A percentile compares a stretch with the other conserved stretches of the same genome.
These are phyloP conservation scores for Hirtodrosophila cameraria DNA, from an alignment of 2,888 invertebrate genomes.

Conservation along the genomic window DNA sequence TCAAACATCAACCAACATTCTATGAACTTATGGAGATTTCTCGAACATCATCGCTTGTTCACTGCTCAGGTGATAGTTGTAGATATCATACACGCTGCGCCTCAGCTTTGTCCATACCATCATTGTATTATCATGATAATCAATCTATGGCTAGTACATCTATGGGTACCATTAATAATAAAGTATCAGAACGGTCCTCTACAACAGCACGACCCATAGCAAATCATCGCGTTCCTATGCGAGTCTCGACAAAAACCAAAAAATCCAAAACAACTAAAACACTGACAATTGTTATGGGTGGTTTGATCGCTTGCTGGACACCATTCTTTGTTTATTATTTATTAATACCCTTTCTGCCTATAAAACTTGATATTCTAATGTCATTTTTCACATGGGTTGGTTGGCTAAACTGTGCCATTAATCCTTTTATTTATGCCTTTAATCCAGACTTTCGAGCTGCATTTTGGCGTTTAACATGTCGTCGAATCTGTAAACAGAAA, in stretches of 20 bases:
- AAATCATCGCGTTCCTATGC: conserved; percentile 81
- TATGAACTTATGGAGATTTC: conserved; percentile 82
- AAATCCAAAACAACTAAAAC: conserved; percentile 96
- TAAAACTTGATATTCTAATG: conserved; percentile 88
- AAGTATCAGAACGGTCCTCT: conserved; percentile 23
- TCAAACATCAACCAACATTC: conserved; percentile 78
- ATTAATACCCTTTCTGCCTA: conserved; percentile 91
- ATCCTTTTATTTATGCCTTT: conserved; percentile 96
- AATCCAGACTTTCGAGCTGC: conserved; percentile 94
- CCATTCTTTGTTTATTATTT: conserved; percentile 94
- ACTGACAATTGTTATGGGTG: conserved; percentile 94
- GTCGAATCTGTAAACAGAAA: conserved; percentile 81
- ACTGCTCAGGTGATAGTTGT: conserved; percentile 79
- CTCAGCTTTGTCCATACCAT: conserved; percentile 45
- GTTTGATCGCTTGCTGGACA: conserved; percentile 94
- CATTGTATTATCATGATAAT: conserved; percentile 75
- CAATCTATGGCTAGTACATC: conserved; percentile 77
- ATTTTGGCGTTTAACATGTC: conserved; percentile 91
- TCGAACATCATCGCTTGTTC: conserved; percentile 77
- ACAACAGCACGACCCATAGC: conserved; percentile 34
- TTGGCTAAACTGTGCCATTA: conserved; percentile 95
- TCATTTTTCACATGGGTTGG: conserved; percentile 93
- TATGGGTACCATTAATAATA: conserved; percentile 36
- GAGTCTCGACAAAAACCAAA: conserved; percentile 89
- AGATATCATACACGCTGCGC: conserved; percentile 53